phyloP scores from a whole-genome alignment of 2,888 invertebrate species.

The Hydriomena furcata region DNA sequence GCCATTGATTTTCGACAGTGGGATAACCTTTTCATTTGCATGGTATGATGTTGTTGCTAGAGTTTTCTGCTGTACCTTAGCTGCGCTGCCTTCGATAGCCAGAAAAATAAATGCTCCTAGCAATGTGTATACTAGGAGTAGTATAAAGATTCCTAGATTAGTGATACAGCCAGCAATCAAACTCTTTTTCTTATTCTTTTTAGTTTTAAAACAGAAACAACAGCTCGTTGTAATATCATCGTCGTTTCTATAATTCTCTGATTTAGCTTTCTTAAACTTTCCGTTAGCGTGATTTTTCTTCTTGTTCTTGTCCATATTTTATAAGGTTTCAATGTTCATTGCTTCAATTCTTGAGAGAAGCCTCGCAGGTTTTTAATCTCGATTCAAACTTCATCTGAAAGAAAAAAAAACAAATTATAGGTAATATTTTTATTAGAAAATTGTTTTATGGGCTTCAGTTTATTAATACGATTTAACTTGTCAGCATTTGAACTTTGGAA shows the following conservation, averaged over 20 bases:
- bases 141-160: slow-evolving; percentile 91
- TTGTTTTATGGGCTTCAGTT: slow-evolving; percentile 4
- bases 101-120: slow-evolving; percentile 92
- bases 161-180: slow-evolving; percentile 88
- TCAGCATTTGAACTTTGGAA: not conserved
- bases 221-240: slow-evolving; percentile 74
- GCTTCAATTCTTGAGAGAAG: slow-evolving; percentile 19
- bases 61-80: slow-evolving; percentile 79
- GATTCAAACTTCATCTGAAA: slow-evolving; percentile 32
- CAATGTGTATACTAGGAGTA: slow-evolving; percentile 90
- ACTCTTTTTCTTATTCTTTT: slow-evolving; percentile 75
- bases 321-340: slow-evolving; percentile 23
- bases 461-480: not conserved
- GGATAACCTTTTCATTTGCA: slow-evolving; percentile 63
- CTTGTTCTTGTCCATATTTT: slow-evolving; percentile 75
- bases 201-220: slow-evolving; percentile 77
- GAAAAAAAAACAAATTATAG: slow-evolving; percentile 21
- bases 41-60: slow-evolving; percentile 77
- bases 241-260: slow-evolving; percentile 61
- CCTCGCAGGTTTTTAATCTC: slow-evolving; percentile 11
- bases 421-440: not conserved
- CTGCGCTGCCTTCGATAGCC: slow-evolving; percentile 89
- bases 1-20: slow-evolving; percentile 62
- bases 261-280: slow-evolving; percentile 72
- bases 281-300: slow-evolving; percentile 75